Conservation (phyloP, 2,888 invertebrate species). For the Dryococelus australis region DNA sequence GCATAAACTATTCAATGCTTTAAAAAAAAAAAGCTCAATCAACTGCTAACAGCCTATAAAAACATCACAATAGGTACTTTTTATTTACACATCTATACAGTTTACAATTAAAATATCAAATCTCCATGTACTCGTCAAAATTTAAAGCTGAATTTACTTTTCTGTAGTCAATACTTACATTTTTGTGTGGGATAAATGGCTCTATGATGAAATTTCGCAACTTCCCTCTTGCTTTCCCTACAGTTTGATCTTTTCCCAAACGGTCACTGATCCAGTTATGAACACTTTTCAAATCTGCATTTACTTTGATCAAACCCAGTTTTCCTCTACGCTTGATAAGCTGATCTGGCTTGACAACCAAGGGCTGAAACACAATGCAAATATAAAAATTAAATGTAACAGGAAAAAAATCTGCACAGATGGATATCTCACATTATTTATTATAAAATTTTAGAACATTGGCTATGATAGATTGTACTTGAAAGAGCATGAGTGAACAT, state of each 20-base stretch:
- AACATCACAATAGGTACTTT: no score
- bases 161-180: slow-evolving; percentile 64
- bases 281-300: slow-evolving; percentile 79
- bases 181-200: slow-evolving; percentile 90
- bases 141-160: not conserved
- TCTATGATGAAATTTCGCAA: slow-evolving; percentile 95
- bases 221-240: slow-evolving; percentile 89
- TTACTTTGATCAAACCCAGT: slow-evolving; percentile 94
- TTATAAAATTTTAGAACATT: no score
- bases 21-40: no score
- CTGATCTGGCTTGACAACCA: slow-evolving; percentile 99
- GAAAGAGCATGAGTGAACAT: no score
- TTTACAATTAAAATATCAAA: no score
- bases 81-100: no score
- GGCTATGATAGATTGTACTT: no score
- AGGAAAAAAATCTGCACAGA: not conserved
- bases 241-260: slow-evolving; percentile 82
- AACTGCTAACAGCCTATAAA: no score
- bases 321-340: slow-evolving; percentile 98
- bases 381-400: slow-evolving; percentile 34
- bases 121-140: no score
- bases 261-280: slow-evolving; percentile 87
- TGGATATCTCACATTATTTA: no score
- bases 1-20: no score
- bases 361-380: slow-evolving; percentile 65